Conservation (phyloP, 2,797 vertebrate species). For the Sylvilagus floridanus region DNA sequence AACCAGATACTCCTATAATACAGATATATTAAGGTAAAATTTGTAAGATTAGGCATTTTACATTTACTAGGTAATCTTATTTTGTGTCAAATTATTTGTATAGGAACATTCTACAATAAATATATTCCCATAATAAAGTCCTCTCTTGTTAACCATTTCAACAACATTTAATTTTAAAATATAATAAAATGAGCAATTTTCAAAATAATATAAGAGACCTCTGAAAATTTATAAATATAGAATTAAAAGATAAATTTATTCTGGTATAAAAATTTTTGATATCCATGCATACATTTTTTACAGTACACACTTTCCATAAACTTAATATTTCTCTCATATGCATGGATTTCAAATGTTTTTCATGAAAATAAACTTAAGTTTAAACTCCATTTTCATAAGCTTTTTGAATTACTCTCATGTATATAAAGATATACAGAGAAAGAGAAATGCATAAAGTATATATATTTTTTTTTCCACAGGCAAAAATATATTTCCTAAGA, state of each 20-base stretch:
- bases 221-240: too few species aligned
- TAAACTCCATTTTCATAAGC: too few species aligned
- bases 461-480: background rate
- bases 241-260: too few species aligned
- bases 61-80: slow-evolving; percentile 33
- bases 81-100: slow-evolving; percentile 24
- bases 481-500: background rate
- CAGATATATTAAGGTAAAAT: slow-evolving; percentile 44
- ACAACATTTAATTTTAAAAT: slow-evolving; percentile 46
- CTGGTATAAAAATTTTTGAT: too few species aligned
- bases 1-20: background rate
- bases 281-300: too few species aligned
- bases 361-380: too few species aligned
- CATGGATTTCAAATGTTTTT: too few species aligned
- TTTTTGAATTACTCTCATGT: background rate
- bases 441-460: background rate
- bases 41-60: slow-evolving; percentile 17
- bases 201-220: background rate
- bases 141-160: slow-evolving; percentile 28
- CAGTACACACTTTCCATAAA: too few species aligned
- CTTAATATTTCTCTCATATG: too few species aligned
- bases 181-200: background rate
- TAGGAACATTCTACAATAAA: slow-evolving; percentile 12
- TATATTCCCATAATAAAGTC: background rate
- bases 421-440: background rate